These are phyloP conservation scores for Nomada fucata DNA, from an alignment of 2,888 invertebrate species.

Conservation along the genomic window DNA sequence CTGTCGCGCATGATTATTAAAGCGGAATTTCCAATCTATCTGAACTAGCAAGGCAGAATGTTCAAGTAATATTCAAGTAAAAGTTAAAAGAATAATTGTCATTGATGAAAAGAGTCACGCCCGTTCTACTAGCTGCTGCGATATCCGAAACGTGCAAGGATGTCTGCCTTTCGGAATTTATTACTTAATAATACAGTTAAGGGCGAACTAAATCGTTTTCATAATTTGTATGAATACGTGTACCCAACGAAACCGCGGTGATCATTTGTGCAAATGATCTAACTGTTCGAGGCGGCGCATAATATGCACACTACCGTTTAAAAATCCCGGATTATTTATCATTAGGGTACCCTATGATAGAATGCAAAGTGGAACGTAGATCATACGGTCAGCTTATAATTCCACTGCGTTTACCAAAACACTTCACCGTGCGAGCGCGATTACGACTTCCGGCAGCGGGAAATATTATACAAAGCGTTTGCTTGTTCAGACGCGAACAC, in stretches of 20 bases:
- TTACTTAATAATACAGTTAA: constrained; percentile 3
- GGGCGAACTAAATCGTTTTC: constrained; percentile 18
- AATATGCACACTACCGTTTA: constrained; percentile 20
- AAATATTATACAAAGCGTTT: not conserved
- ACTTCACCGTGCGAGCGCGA: constrained; percentile 4
- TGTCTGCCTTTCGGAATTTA: constrained; percentile 5
- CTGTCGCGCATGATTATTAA: too few species aligned
- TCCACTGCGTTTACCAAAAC: constrained; percentile 26
- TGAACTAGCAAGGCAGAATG: too few species aligned
- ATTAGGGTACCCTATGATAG: constrained; percentile 20
- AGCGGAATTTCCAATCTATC: too few species aligned
- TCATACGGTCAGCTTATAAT: constrained; percentile 26
- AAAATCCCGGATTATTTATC: constrained; percentile 15
- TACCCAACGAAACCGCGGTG: not conserved
- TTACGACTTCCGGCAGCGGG: constrained; percentile 15
- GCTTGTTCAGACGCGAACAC: not conserved
- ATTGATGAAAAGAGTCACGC: too few species aligned
- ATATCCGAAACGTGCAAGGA: not conserved
- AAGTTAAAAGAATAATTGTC: too few species aligned
- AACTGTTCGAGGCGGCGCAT: constrained; percentile 7
- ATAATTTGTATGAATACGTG: constrained; percentile 9
- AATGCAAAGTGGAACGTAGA: constrained; percentile 25
- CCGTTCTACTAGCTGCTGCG: too few species aligned
- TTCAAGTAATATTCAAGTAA: too few species aligned
- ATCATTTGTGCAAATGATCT: constrained; percentile 13